Evolutionary conservation across 92 coral and sea anemone genomes (phyloP), one percentile per base, ranked within the genome.

Genomic region (Siderastrea radians): DNA sequence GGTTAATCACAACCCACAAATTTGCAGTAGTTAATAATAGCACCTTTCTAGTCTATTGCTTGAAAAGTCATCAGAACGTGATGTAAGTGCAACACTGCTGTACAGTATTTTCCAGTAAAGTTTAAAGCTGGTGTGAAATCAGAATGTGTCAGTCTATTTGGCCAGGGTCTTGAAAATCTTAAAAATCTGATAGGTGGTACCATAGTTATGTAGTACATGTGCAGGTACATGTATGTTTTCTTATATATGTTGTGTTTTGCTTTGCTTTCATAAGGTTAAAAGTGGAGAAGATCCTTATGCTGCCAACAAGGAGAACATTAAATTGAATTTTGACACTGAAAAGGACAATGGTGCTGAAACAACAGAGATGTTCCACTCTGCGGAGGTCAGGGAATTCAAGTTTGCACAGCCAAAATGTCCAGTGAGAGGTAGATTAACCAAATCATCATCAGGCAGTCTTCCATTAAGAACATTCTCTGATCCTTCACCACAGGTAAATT

Each of bases 401-500:
- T 97, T 97, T 86, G 92, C 84, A 1, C 89, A 87, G 47, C 99
- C 98, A 6, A 75, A 91, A 62, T 82, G 92, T 49, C 99, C 99
- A 65, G 90, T 91, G 46, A 81, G 93, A 7, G 86, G 85, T 5
- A 88, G 90, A 54, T 68, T 86, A 45, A 17, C 65, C 16, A 91
- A 79, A 81, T 72, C 57, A 8, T 77, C 82, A 13, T 2, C 74
- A 8, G 57, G 77, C 43, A 46, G 81, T 49, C 15, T 44, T 2
- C 88, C 92, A 11, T 72, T 44, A 11, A 80, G 96, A 67, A 85
- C 98, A 2, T 48, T 93, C 1, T 93, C 98, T 54, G 98, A 95
- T 47, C 96, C 98, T 48, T 69, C 84, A 64, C 84, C 93, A 7
- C 93, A 91, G 91, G 96, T 92, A 80, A 63, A 44, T 14, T 81